These are phyloP conservation scores for Ctenopoma kingsleyae DNA, from an alignment of 2,797 vertebrate species.

Conservation along the genomic window DNA sequence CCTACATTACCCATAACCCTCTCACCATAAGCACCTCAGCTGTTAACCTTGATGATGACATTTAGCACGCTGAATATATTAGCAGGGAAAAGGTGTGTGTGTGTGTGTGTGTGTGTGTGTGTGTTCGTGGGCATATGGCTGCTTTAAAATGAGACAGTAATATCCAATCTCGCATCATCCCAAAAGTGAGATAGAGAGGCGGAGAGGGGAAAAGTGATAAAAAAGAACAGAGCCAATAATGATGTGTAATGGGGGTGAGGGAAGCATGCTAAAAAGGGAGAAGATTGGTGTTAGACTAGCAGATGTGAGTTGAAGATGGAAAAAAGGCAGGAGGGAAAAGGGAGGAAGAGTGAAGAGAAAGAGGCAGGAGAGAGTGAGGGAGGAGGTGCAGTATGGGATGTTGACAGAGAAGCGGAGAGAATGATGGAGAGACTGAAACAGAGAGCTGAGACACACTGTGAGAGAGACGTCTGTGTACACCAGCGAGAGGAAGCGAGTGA, in stretches of 20 bases:
- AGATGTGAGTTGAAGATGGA: conserved; percentile 64
- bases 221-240: conserved; percentile 63
- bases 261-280: conserved; percentile 54
- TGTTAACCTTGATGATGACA: conserved; percentile 77
- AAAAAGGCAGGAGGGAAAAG: conserved; percentile 12
- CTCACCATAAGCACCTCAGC: conserved; percentile 53
- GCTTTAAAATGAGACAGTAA: conserved; percentile 64
- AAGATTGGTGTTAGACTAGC: conserved; percentile 64
- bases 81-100: conserved; percentile 30
- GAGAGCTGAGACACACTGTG: conserved; percentile 29
- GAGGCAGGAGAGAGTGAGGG: conserved; percentile 17
- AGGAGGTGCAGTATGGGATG: conserved; percentile 57
- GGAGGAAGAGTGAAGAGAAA: conserved; percentile 30
- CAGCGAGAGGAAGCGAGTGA: conserved; percentile 26
- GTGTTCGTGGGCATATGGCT: conserved; percentile 33
- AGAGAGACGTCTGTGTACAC: conserved; percentile 27
- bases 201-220: conserved; percentile 41
- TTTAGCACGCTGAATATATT: conserved; percentile 68
- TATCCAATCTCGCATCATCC: conserved; percentile 69
- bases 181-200: conserved; percentile 52
- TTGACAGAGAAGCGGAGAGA: conserved; percentile 41
- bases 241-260: conserved; percentile 68
- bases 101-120: conserved; percentile 16
- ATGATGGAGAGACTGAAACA: conserved; percentile 49
- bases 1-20: conserved; percentile 51